Conservation (phyloP, 2,888 invertebrate species). For the Rambutsinella grinnellia region DNA sequence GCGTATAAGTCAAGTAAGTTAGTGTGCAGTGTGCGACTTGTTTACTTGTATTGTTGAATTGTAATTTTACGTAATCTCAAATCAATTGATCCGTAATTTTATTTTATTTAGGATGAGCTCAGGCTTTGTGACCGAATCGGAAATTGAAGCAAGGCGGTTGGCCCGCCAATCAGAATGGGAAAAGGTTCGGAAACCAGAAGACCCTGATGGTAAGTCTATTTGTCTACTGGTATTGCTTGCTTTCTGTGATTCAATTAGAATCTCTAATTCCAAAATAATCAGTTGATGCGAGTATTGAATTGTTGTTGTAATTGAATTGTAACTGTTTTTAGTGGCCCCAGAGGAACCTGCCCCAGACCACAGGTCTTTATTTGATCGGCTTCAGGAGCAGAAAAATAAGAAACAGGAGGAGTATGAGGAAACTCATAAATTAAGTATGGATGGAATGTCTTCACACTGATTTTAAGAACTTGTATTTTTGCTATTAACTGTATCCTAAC, state of each 20-base stretch:
- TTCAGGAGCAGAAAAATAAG: conserved; percentile 92
- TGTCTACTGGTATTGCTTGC: no score
- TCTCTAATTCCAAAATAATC: conserved; percentile 1
- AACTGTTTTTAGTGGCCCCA: conserved; percentile 80
- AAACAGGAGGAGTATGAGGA: conserved; percentile 96
- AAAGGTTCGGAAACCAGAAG: conserved; percentile 88
- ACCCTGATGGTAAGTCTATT: conserved; percentile 89
- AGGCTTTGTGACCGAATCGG: conserved; percentile 90
- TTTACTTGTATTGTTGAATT: no score
- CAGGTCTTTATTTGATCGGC: conserved; percentile 89
- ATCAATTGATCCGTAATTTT: no score
- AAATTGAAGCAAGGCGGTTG: conserved; percentile 84
- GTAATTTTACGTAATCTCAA: no score
- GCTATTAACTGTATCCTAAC: conserved; percentile 5
- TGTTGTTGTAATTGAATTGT: conserved; percentile 20
- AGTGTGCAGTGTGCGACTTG: no score
- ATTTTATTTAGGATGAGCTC: no score
- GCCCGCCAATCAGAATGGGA: conserved; percentile 97
- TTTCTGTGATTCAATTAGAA: background rate
- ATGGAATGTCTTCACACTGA: no score
- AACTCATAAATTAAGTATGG: conserved; percentile 94
- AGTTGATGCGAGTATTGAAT: background rate
- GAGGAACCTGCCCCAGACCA: conserved; percentile 83
- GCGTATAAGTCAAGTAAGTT: no score
- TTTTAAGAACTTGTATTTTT: conserved; percentile 14